Percentiles rank a stretch among this genome's conserved stretches.
phyloP scores from a whole-genome alignment of 2,888 invertebrate genomes.

The Epinotia demarniana region DNA sequence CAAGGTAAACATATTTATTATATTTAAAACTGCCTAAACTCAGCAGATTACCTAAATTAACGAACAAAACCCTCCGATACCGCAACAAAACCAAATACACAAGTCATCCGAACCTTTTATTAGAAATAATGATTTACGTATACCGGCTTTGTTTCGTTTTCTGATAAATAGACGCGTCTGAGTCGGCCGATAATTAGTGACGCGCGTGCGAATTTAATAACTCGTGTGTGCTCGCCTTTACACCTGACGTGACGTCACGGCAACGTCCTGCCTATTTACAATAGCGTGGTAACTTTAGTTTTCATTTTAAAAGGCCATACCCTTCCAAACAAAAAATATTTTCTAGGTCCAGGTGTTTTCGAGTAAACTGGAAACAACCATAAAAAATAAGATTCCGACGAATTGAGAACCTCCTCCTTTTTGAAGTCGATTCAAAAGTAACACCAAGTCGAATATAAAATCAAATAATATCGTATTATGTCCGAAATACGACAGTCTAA shows the following conservation, averaged over 20 bases:
- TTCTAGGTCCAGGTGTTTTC: no score
- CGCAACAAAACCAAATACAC: slow-evolving; percentile 49
- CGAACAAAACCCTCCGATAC: slow-evolving; percentile 46
- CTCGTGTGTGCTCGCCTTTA: slow-evolving; percentile 64
- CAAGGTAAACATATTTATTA: not conserved
- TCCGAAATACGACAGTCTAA: not conserved
- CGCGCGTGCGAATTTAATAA: slow-evolving; percentile 82
- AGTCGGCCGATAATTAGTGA: slow-evolving; percentile 76
- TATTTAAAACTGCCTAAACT: not conserved
- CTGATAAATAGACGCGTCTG: slow-evolving; percentile 67
- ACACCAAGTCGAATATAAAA: no score
- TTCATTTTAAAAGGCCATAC: not conserved
- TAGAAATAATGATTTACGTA: slow-evolving; percentile 53
- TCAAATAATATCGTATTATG: not conserved
- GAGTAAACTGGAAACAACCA: no score
- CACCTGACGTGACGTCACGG: slow-evolving; percentile 45
- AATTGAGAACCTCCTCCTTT: no score
- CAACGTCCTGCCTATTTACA: slow-evolving; percentile 3
- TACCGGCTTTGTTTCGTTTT: slow-evolving; percentile 52
- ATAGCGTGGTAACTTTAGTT: not conserved
- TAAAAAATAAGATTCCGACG: no score
- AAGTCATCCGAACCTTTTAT: slow-evolving; percentile 52
- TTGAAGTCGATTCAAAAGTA: no score
- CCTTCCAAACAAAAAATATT: no score
- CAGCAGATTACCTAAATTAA: slow-evolving; percentile 31